Percentiles rank a stretch among this genome's conserved stretches.
phyloP scores from a whole-genome alignment of 2,888 invertebrate species.

The Ditylenchus weischeri region DNA sequence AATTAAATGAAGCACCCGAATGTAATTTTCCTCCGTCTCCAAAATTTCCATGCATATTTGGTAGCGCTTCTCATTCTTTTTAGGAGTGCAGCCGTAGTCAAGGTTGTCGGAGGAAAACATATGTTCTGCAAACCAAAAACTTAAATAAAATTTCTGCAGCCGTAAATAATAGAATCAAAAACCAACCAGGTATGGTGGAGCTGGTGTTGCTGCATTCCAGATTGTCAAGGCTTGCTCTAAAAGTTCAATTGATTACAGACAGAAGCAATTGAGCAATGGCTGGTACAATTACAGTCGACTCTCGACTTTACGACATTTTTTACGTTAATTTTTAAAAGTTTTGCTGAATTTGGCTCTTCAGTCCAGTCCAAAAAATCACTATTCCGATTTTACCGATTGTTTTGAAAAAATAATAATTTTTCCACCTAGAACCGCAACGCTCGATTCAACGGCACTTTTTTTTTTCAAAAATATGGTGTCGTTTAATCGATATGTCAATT shows the following conservation, averaged over 20 bases:
- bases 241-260: background rate
- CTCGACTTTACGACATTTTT: too few species aligned
- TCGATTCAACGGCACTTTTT: too few species aligned
- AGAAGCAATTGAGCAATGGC: too few species aligned
- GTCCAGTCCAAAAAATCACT: too few species aligned
- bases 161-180: background rate
- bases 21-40: slow-evolving; percentile 95
- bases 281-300: too few species aligned
- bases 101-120: slow-evolving; percentile 13
- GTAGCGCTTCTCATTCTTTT: slow-evolving; percentile 68
- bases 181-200: slow-evolving; percentile 3
- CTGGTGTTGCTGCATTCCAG: slow-evolving; percentile 9
- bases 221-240: slow-evolving; percentile 12
- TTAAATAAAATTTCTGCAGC: background rate
- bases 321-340: too few species aligned
- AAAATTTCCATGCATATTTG: slow-evolving; percentile 85
- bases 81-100: slow-evolving; percentile 4
- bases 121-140: background rate
- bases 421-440: too few species aligned
- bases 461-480: too few species aligned
- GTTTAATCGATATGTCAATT: too few species aligned
- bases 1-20: slow-evolving; percentile 86
- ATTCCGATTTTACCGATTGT: too few species aligned
- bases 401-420: too few species aligned
- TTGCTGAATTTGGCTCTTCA: too few species aligned